These are phyloP conservation scores for Lampropteryx suffumata DNA, from an alignment of 2,888 invertebrate genomes.

Conservation along the genomic window DNA sequence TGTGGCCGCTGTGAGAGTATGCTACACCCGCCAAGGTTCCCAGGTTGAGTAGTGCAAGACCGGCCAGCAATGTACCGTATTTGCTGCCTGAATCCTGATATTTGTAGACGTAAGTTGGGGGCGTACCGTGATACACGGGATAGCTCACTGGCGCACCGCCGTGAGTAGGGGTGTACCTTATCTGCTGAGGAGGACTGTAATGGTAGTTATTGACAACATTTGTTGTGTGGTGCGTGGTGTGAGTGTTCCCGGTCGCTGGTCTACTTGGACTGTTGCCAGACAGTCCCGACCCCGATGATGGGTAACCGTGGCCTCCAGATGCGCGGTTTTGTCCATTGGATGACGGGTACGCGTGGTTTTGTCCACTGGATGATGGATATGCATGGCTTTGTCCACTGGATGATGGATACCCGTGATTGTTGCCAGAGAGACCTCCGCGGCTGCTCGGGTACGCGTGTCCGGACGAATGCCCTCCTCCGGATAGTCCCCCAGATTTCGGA, in stretches of 20 bases:
- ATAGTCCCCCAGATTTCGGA: conserved; percentile 46
- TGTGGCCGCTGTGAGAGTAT: conserved; percentile 46
- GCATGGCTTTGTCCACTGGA: conserved; percentile 33
- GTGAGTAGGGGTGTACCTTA: conserved; percentile 55
- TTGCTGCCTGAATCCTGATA: conserved; percentile 72
- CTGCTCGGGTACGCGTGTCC: conserved; percentile 51
- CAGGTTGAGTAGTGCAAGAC: conserved; percentile 68
- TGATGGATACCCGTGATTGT: conserved; percentile 38
- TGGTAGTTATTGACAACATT: conserved; percentile 61
- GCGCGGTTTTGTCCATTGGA: conserved; percentile 33
- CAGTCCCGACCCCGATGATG: conserved; percentile 30
- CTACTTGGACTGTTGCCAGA: conserved; percentile 32
- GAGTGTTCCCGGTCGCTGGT: conserved; percentile 29
- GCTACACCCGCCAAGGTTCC: conserved; percentile 62
- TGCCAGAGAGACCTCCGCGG: conserved; percentile 46
- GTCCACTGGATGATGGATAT: conserved; percentile 25
- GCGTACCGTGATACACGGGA: conserved; percentile 66
- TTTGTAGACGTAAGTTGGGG: conserved; percentile 69
- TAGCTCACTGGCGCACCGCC: conserved; percentile 57
- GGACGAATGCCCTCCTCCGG: conserved; percentile 35
- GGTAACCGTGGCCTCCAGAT: conserved; percentile 37
- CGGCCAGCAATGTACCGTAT: conserved; percentile 68
- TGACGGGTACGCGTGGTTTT: conserved; percentile 40
- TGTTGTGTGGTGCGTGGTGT: conserved; percentile 50
- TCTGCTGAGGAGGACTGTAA: conserved; percentile 67